Percentiles rank a stretch among this genome's conserved stretches.
Conservation (phyloP, 2,797 vertebrate genomes). For the Onychomys torridus region DNA sequence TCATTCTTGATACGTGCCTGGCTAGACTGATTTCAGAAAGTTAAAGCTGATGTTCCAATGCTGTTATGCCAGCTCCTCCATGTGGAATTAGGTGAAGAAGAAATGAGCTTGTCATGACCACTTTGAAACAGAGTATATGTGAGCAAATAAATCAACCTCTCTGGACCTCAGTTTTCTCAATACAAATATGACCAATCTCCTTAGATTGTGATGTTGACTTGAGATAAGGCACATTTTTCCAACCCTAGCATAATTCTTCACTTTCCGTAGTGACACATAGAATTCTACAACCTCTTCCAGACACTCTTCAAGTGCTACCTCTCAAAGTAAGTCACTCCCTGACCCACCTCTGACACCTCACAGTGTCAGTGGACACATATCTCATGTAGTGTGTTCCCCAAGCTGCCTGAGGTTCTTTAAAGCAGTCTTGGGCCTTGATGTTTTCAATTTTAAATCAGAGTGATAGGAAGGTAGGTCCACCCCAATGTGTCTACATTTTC, state of each 20-base stretch:
- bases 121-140: not conserved
- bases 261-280: not conserved
- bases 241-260: not conserved
- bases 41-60: constrained; percentile 31
- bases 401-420: constrained; percentile 7
- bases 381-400: not conserved
- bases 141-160: not conserved
- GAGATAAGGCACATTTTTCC: not conserved
- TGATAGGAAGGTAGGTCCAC: not conserved
- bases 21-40: constrained; percentile 29
- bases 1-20: constrained; percentile 53
- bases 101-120: not conserved
- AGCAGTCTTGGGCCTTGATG: not conserved
- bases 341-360: not conserved
- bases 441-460: constrained; percentile 43
- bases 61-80: not conserved
- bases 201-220: not conserved
- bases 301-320: constrained; percentile 10
- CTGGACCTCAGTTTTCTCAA: not conserved
- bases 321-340: not conserved
- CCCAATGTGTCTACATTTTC: not conserved
- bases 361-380: not conserved
- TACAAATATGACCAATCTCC: not conserved
- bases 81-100: not conserved
- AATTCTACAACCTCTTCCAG: constrained; percentile 20